Conservation (phyloP, 2,888 invertebrate genomes). For the Eupithecia vulgata region DNA sequence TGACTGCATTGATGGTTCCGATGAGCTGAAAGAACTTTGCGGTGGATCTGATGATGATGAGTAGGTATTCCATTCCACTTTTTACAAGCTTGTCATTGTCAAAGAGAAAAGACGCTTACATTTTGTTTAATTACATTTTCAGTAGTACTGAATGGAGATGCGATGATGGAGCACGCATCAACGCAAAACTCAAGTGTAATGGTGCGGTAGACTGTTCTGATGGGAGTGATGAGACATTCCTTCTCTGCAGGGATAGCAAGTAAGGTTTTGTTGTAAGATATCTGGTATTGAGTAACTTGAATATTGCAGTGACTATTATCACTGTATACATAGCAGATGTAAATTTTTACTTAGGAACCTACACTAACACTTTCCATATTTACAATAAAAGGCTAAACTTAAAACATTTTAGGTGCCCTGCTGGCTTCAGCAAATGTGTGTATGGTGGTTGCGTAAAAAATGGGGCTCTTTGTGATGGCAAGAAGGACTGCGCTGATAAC, state of each 20-base stretch:
- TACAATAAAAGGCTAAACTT: neutral
- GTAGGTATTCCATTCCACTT: conserved; percentile 10
- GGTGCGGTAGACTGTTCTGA: conserved; percentile 34
- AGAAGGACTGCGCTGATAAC: conserved; percentile 19
- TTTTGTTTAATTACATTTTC: neutral
- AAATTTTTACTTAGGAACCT: neutral
- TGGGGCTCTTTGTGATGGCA: conserved; percentile 15
- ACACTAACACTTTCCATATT: neutral
- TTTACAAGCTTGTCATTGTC: neutral
- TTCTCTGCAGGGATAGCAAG: conserved; percentile 29
- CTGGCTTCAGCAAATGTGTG: conserved; percentile 15
- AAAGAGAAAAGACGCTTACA: too few species aligned
- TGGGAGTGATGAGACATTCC: conserved; percentile 36
- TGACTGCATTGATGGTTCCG: conserved; percentile 32
- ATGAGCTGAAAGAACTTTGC: conserved; percentile 32
- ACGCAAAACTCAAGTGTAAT: conserved; percentile 24
- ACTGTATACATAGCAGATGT: neutral
- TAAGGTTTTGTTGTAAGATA: conserved; percentile 14
- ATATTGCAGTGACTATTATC: neutral
- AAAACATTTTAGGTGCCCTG: neutral
- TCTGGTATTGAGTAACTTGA: neutral
- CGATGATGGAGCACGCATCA: conserved; percentile 32
- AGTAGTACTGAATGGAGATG: conserved; percentile 16
- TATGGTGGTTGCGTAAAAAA: conserved; percentile 21
- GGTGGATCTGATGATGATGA: neutral